Evolutionary conservation across 1,140 invertebrate species (phyloP), one percentile per base, ranked within the genome.

Genomic region (Drosophila neocordata): DNA sequence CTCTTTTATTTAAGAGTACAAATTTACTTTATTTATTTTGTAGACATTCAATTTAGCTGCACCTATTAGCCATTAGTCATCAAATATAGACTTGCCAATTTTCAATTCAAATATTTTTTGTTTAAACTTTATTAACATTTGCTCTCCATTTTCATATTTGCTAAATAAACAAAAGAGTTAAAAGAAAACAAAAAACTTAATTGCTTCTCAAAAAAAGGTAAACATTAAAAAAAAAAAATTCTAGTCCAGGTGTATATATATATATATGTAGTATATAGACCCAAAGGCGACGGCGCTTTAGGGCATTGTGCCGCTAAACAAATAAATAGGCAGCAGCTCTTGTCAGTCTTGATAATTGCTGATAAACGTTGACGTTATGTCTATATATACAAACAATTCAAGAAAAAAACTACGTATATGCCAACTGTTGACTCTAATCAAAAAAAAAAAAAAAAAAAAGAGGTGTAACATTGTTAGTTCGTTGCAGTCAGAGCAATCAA

Each of bases 401-500:
- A 31, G 27, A 31, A 31, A 31, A 6, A 7, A 31, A 31, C 27
- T 31, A 31, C 7, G 6, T 6, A 61, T 22, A 62, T 60, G 15
- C 75, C 41, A 68, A 62, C 61, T 85, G 77, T 85, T 81, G 61
- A 75, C 82, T 78, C 67, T 87, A 85, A 87, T 84, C 81, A 84
- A 84, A 56, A 35, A 56, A 7, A 4, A 1, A 24, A 24, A 20
- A 20, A 20, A 51, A 18, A 51, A 51, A 20, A 20, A 4, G 8
- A 13, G 13, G 31, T 52, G 48, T 4, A 38, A 31, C 7, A 6
- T 31, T 31, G 27, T 31, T 24, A 4, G 24, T 24, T 24, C 6
- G 81, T 27, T 85, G 77, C 76, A 83, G 79, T 79, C 80, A 85
- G 51, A 58, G 68, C 11, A 34, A 56, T 56, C 53, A 56, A 27